Evolutionary conservation across 1,140 invertebrate genomes (phyloP), one percentile per base, ranked within the genome.

Genomic region (Stegodyphus dumicola): DNA sequence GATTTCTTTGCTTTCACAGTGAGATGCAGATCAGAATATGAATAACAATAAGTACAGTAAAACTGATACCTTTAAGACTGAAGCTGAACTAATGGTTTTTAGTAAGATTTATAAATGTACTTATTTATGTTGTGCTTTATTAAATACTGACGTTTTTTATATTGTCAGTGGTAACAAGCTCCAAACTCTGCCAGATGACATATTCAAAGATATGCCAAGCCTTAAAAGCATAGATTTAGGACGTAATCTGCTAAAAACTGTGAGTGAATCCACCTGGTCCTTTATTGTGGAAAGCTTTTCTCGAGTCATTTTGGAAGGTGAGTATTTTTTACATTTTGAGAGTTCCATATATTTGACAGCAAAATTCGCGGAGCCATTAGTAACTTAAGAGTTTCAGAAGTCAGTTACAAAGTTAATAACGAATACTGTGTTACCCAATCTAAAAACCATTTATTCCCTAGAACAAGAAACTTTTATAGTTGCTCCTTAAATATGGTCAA

Each of bases 191-290:
- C 74, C 81, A 10, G 53, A 76, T 51, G 74, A 85, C 13, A 51
- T 85, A 15, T 85, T 85, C 60, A n/a, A 77, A 66, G 60, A 70
- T 17, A 85, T 85, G 81, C 81, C 81, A 52, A 69, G 64, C 51
- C 66, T 85, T n/a, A 56, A n/a, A 56, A 76, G 67, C 3, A 18
- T 85, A 56, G 81, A 77, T 15, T 60, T 85, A 33, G 73, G 70
- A 69, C 15, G 66, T 48, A 85, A 85, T 49, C 64, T 64, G 1
- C 15, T 85, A 2, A 54, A 66, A 51, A 69, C 73, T 13, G 6
- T 85, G 5, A 56, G 10, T 18, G 73, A 76, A 85, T 54, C 18
- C 7, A 13, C 49, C 7, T 85, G 81, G 81, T 52, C 15, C 11
- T 10, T 17, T 15, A 60, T 56, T 7, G 10, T 85, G 18, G 65